Evolutionary conservation across 53 echinoderm and acorn worm species (phyloP).

Genomic region (Mesocentrotus franciscanus): DNA sequence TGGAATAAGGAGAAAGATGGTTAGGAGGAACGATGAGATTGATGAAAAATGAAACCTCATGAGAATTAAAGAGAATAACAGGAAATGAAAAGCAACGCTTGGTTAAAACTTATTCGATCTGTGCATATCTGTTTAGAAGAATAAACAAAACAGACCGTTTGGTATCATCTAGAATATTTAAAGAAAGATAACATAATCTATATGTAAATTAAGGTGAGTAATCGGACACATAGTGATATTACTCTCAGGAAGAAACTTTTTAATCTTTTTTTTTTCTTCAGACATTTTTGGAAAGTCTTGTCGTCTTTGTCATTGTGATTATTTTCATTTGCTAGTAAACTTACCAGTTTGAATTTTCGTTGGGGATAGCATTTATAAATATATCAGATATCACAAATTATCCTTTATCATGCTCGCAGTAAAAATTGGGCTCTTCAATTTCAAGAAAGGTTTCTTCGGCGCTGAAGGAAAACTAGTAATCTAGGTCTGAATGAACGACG

Average conservation of each 20-base stretch:
- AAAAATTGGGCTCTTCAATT: background rate
- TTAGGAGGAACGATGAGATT: constrained; percentile 26
- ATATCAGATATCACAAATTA: background rate
- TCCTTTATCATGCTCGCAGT: background rate
- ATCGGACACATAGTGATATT: too few relatives aligned
- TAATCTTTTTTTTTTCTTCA: too few relatives aligned
- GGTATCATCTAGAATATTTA: background rate
- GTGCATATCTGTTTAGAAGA: background rate
- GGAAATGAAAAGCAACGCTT: constrained; percentile 1
- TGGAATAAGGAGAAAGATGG: constrained; percentile 21
- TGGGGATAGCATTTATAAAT: background rate
- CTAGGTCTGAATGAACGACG: background rate
- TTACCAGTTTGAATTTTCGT: too few relatives aligned
- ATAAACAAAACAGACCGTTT: background rate
- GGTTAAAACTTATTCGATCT: background rate
- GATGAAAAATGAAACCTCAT: constrained; percentile 7
- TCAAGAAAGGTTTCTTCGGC: background rate
- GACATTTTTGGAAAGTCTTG: too few relatives aligned
- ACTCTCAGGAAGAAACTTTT: too few relatives aligned
- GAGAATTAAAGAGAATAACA: constrained; percentile 53
- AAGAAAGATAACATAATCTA: background rate
- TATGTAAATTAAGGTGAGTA: background rate
- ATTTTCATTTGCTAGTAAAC: too few relatives aligned
- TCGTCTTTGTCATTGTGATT: too few relatives aligned
- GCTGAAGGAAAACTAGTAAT: background rate